Evolutionary conservation across 2,888 invertebrate genomes (phyloP).

Genomic region (Philaethria dido): DNA sequence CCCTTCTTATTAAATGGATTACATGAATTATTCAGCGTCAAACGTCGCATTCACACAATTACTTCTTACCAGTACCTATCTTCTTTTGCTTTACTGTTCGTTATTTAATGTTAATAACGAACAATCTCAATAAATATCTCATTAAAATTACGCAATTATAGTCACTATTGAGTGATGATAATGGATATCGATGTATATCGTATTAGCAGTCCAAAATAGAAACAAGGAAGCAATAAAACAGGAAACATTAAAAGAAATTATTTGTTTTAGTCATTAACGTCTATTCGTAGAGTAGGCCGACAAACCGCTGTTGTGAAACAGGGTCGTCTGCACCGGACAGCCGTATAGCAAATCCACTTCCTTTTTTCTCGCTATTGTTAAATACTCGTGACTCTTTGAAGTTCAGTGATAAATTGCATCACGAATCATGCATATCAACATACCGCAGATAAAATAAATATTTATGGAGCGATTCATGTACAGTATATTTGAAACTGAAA

Average conservation of each 20-base stretch:
- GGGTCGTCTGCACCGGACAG: constrained; percentile 36
- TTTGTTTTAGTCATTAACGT: constrained; percentile 39
- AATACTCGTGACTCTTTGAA: constrained; percentile 40
- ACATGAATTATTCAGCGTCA: constrained; percentile 78
- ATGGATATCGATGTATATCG: constrained; percentile 15
- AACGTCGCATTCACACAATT: constrained; percentile 46
- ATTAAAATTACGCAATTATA: neutral
- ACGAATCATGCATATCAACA: constrained; percentile 32
- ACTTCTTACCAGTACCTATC: constrained; percentile 30
- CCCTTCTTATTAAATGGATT: constrained; percentile 50
- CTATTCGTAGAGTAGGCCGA: constrained; percentile 38
- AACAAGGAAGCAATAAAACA: constrained; percentile 34
- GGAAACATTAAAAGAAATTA: constrained; percentile 38
- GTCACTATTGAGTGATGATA: neutral
- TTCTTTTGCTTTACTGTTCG: constrained; percentile 14
- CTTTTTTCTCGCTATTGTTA: constrained; percentile 38
- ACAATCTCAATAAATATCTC: neutral
- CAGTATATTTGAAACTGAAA: constrained; percentile 8
- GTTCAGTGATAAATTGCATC: constrained; percentile 35
- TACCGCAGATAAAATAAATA: constrained; percentile 32
- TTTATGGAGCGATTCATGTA: constrained; percentile 15
- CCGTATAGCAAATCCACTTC: constrained; percentile 33
- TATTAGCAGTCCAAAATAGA: constrained; percentile 13
- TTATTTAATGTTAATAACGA: neutral
- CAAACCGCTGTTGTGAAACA: constrained; percentile 45